Evolutionary conservation across 1,140 invertebrate genomes (phyloP).

Genomic region (Hormaphis cornu): DNA sequence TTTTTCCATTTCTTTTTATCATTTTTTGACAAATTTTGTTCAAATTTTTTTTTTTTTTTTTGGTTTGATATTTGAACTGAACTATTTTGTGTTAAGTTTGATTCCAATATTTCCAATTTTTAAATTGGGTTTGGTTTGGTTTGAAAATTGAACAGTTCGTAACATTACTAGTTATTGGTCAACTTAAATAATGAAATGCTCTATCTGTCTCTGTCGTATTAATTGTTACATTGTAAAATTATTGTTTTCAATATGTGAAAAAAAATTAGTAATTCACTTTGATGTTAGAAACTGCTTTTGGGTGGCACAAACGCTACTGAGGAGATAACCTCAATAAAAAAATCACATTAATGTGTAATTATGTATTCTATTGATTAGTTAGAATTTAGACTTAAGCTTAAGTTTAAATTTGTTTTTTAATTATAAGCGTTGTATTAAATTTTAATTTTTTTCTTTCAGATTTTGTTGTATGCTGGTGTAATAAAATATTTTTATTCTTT

Average conservation of each 20-base stretch:
- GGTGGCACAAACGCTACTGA: slow-evolving; percentile 41
- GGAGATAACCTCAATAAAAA: slow-evolving; percentile 48
- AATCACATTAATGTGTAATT: slow-evolving; percentile 36
- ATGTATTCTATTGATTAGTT: neutral
- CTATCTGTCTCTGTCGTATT: neutral
- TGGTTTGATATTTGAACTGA: no score
- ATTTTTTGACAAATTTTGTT: no score
- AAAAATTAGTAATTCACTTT: neutral
- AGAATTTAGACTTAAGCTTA: neutral
- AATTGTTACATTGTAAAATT: neutral
- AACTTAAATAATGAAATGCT: no score
- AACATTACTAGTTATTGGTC: no score
- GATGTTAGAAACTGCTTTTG: slow-evolving; percentile 7
- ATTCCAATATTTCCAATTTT: no score
- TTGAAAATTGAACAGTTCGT: no score
- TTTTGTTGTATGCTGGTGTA: slow-evolving; percentile 11
- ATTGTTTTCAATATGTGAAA: neutral
- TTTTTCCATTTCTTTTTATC: no score
- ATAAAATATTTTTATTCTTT: slow-evolving; percentile 30
- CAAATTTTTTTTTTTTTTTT: no score
- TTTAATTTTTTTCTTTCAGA: slow-evolving; percentile 11
- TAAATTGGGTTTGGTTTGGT: no score
- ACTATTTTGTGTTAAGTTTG: no score
- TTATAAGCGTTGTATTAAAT: neutral
- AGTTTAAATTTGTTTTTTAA: neutral